A percentile compares a stretch with the other conserved stretches of the same genome.
phyloP scores from a whole-genome alignment of 2,797 vertebrate species.

The Sebastes flavidus region DNA sequence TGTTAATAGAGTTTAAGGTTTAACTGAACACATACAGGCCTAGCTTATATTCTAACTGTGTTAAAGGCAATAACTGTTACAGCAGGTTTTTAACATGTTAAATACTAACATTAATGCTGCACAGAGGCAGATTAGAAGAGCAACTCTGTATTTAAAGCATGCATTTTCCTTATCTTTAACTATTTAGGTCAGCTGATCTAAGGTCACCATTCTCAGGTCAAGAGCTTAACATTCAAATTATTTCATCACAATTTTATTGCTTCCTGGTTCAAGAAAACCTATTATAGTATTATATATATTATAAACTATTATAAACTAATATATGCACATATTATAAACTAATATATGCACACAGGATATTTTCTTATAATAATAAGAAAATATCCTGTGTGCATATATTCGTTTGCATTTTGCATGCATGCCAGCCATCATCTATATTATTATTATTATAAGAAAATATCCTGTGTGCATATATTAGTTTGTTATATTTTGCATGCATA shows the following conservation, averaged over 20 bases:
- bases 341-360: too few species aligned
- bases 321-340: too few species aligned
- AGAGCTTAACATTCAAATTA: neutral
- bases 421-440: too few species aligned
- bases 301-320: too few species aligned
- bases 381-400: too few species aligned
- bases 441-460: neutral
- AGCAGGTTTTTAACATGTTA: neutral
- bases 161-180: neutral
- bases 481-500: neutral
- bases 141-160: accelerated
- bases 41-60: neutral
- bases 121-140: neutral
- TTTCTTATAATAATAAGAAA: too few species aligned
- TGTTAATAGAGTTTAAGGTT: accelerated
- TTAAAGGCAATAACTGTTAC: neutral
- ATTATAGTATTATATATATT: neutral
- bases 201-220: neutral
- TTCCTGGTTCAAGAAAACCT: neutral
- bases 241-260: neutral
- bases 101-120: neutral
- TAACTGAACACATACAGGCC: neutral
- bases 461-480: too few species aligned
- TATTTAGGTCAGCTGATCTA: slow-evolving; percentile 59
- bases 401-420: too few species aligned